Base-by-base conservation (phyloP, 2,113 vertebrate species). In the Lutjanus erythropterus region DNA sequence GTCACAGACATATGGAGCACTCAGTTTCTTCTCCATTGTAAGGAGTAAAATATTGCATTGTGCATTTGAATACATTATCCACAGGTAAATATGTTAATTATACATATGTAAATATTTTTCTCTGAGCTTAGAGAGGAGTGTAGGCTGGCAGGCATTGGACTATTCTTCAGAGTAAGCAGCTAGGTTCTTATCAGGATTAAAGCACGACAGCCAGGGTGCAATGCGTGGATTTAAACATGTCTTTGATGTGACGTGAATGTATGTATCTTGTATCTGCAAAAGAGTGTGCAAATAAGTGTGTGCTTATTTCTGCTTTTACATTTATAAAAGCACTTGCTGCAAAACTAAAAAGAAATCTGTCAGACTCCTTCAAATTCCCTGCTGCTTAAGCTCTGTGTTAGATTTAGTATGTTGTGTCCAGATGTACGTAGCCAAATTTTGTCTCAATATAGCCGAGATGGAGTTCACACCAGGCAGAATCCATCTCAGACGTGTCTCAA, bases 171-270 rank as follows among this genome's bases (percentile, higher is more conserved):
- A 65, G 44, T 81, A 79, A 91, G 79, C 71, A 66, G 78, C 16
- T 4, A 53, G 78, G 80, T 69, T 84, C 84, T 90, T 86, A 88
- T 91, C 84, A 50, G 89, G 83, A 90, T 88, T 91, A 89, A 86
- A 21, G 62, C 50, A 50, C 15, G 25, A 25, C 84, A 82, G 81
- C 60, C 47, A 35, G 44, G 29, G 71, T 53, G 75, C 85, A 72
- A 23, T 41, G 65, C 50, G 3, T 80, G 71, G 83, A 88, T 87
- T 90, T 83, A 80, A 80, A 83, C 19, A 21, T 19, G 52, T 74
- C 91, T 92, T 92, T 91, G 89, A 90, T 85, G 88, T 85, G 66
- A 27, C 27, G 8, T 58, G 33, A 76, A 73, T 83, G 70, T 35
- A 62, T 83, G 61, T 55, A 46, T 67, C 39, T 37, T 46, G 0